These are phyloP conservation scores for Danio rerio DNA, from an alignment of 2,113 vertebrate genomes.

Conservation along the genomic window GRCz12tu NC_133182.1:59219001-59219500, in stretches of 20 bases:
- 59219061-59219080: not conserved
- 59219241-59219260: not conserved
- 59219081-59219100: conserved; percentile 9
- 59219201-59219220: not conserved
- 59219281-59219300: not conserved
- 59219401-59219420: too few species aligned
- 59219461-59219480: too few species aligned
- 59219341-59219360: too few species aligned
- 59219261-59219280: not conserved
- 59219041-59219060: not conserved
- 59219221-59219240: not conserved
- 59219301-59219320: not conserved
- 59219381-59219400: too few species aligned
- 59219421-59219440: too few species aligned
- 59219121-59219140: conserved; percentile 41
- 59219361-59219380: too few species aligned
- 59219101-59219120: conserved; percentile 62
- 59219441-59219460: too few species aligned
- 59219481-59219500: too few species aligned
- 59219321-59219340: not conserved
- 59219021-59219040: not conserved
- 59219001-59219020: not conserved
- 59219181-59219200: not conserved
- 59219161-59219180: conserved; percentile 16
- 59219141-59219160: conserved; percentile 49